Percentiles rank a stretch among this genome's conserved stretches.
Evolutionary conservation across 2,888 invertebrate species (phyloP).

Genomic region (Apodemia hepburni): DNA sequence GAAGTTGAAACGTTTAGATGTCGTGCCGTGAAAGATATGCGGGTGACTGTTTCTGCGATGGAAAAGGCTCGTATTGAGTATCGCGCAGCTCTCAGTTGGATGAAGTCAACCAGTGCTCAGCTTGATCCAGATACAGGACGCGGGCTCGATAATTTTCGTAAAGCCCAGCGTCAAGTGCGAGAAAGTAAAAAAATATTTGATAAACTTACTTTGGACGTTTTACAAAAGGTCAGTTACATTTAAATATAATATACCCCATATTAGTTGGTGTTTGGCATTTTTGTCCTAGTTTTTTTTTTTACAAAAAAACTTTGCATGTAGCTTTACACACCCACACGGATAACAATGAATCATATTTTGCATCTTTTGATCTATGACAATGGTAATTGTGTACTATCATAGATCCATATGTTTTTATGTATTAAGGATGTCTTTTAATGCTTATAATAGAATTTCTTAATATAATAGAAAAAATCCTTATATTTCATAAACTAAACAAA

Average conservation of each 20-base stretch:
- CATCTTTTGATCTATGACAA: too few species aligned
- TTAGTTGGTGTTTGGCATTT: too few species aligned
- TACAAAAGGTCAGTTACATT: constrained; percentile 87
- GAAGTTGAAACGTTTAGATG: constrained; percentile 98
- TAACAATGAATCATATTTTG: too few species aligned
- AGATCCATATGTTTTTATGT: too few species aligned
- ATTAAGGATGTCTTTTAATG: too few species aligned
- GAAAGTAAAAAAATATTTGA: constrained; percentile 94
- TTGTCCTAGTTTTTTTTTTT: too few species aligned
- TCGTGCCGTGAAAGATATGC: constrained; percentile 96
- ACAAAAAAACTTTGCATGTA: too few species aligned
- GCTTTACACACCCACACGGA: too few species aligned
- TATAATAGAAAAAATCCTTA: too few species aligned
- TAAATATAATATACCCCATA: background rate
- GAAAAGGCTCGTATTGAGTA: constrained; percentile 98
- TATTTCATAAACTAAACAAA: too few species aligned
- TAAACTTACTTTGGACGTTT: constrained; percentile 94
- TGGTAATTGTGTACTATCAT: too few species aligned
- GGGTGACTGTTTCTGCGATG: constrained; percentile 94
- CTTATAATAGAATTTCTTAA: too few species aligned
- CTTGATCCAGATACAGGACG: constrained; percentile 98
- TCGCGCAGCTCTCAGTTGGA: constrained; percentile 97
- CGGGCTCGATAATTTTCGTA: constrained; percentile 97
- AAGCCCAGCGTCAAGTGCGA: constrained; percentile 90
- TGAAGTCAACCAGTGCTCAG: constrained; percentile 98